Evolutionary conservation across 2,797 vertebrate genomes (phyloP).

Genomic region (Ptychadena robeensis): DNA sequence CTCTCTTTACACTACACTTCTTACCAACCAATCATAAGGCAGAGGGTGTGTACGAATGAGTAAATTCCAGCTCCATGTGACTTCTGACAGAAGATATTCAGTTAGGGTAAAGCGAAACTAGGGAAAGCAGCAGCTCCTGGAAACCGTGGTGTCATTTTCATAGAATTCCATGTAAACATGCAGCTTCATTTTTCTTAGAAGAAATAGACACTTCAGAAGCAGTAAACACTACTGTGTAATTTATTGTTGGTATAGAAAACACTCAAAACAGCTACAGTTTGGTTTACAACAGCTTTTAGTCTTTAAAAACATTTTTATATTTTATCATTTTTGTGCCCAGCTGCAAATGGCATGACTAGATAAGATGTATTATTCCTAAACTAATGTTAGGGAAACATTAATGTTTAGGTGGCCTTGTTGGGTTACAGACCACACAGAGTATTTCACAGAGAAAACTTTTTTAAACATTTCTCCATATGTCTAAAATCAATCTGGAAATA

Average conservation of each 20-base stretch:
- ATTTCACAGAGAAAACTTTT: too few relatives aligned
- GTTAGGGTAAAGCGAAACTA: constrained; percentile 29
- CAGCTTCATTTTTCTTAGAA: background rate
- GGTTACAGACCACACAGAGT: background rate
- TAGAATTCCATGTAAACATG: background rate
- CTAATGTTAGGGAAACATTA: too few relatives aligned
- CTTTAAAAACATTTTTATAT: background rate
- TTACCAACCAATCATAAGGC: background rate
- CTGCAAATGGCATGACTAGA: background rate
- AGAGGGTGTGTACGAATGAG: background rate
- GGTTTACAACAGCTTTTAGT: background rate
- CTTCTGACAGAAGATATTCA: background rate
- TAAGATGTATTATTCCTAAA: background rate
- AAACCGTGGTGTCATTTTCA: too few relatives aligned
- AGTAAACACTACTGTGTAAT: background rate
- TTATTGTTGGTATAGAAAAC: background rate
- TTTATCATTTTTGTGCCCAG: background rate
- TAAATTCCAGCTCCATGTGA: background rate
- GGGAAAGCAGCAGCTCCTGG: background rate
- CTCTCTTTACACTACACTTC: background rate
- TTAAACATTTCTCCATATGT: background rate
- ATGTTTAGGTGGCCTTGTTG: too few relatives aligned
- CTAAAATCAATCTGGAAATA: background rate
- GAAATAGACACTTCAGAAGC: too few relatives aligned
- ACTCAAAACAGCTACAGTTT: background rate